A percentile compares a stretch with the other conserved stretches of the same genome.
Evolutionary conservation across 2,888 invertebrate genomes (phyloP).

Genomic region (Trachelus iudaicus): DNA sequence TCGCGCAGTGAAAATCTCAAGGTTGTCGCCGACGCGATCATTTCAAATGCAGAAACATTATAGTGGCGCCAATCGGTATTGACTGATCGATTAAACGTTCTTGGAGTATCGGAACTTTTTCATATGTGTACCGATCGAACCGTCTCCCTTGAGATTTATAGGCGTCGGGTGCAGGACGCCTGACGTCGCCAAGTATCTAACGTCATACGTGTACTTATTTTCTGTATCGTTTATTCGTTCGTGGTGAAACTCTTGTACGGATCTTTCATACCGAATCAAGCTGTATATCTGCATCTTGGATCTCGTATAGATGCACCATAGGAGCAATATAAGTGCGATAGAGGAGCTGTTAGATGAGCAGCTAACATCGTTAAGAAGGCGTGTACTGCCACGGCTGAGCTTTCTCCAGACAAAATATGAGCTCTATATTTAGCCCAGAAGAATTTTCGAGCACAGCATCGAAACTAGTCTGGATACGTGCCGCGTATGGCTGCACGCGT

Average conservation of each 20-base stretch:
- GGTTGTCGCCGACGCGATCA: neutral
- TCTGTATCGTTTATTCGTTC: neutral
- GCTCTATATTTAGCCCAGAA: slow-evolving; percentile 56
- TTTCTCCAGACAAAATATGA: slow-evolving; percentile 40
- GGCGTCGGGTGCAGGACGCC: neutral
- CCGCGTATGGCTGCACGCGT: slow-evolving; percentile 23
- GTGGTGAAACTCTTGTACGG: neutral
- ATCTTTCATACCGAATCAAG: neutral
- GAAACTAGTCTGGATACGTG: neutral
- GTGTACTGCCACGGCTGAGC: neutral
- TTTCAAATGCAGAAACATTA: neutral
- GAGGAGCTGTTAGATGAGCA: neutral
- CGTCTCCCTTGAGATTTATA: neutral
- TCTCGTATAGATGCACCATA: neutral
- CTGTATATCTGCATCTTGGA: neutral
- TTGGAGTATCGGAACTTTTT: neutral
- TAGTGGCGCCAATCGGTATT: neutral
- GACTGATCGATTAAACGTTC: neutral
- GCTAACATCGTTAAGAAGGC: neutral
- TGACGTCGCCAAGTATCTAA: neutral
- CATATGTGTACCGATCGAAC: neutral
- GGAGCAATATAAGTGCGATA: neutral
- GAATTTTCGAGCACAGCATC: slow-evolving; percentile 42
- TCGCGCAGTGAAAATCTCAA: neutral
- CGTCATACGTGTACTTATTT: neutral